These are phyloP conservation scores for Strigops habroptila DNA, from an alignment of 2,113 vertebrate species.

Conservation along the genomic window DNA sequence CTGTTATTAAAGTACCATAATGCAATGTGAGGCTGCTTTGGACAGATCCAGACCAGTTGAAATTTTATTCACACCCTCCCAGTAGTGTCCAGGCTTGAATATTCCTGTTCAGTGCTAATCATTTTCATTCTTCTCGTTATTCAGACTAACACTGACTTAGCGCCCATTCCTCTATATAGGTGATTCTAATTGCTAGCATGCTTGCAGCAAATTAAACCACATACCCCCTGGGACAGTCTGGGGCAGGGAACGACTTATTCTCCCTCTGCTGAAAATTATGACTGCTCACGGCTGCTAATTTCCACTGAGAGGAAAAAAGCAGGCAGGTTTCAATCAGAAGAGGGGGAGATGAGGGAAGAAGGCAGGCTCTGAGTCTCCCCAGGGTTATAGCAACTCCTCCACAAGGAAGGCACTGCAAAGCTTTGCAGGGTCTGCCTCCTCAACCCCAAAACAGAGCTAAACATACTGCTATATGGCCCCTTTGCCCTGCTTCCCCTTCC, in stretches of 20 bases:
- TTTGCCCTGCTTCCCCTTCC: not conserved
- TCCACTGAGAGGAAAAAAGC: not conserved
- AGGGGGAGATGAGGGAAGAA: not conserved
- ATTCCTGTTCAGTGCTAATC: not conserved
- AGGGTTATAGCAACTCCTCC: not conserved
- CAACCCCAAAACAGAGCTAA: not conserved
- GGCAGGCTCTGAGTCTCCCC: not conserved
- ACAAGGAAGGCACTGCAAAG: not conserved
- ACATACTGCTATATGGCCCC: accelerated
- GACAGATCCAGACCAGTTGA: not conserved
- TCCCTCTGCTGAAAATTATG: not conserved
- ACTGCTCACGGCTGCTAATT: not conserved
- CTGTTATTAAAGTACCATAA: accelerated
- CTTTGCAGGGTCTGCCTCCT: not conserved
- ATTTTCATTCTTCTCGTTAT: not conserved
- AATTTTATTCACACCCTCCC: not conserved
- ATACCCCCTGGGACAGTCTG: not conserved
- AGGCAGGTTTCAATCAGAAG: not conserved
- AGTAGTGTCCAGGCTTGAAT: not conserved
- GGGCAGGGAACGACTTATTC: not conserved
- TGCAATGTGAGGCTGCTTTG: not conserved
- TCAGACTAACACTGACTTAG: not conserved
- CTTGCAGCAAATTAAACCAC: not conserved
- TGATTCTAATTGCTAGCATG: not conserved
- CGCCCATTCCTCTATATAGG: not conserved